These are phyloP conservation scores for Luscinia luscinia DNA, from an alignment of 2,797 vertebrate genomes.

Conservation along the genomic window DNA sequence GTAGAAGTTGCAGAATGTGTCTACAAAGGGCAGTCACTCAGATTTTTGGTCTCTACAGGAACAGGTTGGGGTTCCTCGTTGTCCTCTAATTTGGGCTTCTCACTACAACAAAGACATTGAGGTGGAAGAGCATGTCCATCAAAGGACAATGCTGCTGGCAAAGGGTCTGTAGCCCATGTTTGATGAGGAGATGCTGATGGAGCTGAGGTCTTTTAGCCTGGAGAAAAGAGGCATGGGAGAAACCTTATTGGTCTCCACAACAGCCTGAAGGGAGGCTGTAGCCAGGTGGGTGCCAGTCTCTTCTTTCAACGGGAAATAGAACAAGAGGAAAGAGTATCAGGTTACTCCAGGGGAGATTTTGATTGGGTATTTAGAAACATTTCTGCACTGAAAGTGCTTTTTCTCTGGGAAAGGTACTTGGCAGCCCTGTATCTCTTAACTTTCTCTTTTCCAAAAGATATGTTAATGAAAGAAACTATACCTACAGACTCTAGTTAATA, in stretches of 20 bases:
- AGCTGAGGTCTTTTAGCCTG: background rate
- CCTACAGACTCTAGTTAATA: background rate
- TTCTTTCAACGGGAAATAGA: background rate
- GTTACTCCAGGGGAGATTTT: background rate
- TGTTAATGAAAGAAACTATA: background rate
- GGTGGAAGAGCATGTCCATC: background rate
- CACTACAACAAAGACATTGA: background rate
- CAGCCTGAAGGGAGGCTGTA: background rate
- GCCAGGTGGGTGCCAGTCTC: background rate
- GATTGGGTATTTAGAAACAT: background rate
- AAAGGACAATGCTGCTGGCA: background rate
- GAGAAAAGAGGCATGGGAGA: background rate
- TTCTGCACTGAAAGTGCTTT: background rate
- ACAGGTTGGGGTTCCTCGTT: background rate
- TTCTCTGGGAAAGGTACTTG: background rate
- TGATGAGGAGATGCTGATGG: background rate
- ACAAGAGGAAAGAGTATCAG: background rate
- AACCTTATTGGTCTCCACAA: accelerated
- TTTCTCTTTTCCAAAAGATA: background rate
- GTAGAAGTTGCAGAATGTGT: background rate
- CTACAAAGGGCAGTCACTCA: background rate
- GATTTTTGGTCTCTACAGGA: background rate
- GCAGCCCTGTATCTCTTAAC: background rate
- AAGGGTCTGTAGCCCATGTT: background rate
- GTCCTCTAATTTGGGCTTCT: background rate